Conservation (phyloP, 1,140 invertebrate species). For the Hyposmocoma kahamanoa region DNA sequence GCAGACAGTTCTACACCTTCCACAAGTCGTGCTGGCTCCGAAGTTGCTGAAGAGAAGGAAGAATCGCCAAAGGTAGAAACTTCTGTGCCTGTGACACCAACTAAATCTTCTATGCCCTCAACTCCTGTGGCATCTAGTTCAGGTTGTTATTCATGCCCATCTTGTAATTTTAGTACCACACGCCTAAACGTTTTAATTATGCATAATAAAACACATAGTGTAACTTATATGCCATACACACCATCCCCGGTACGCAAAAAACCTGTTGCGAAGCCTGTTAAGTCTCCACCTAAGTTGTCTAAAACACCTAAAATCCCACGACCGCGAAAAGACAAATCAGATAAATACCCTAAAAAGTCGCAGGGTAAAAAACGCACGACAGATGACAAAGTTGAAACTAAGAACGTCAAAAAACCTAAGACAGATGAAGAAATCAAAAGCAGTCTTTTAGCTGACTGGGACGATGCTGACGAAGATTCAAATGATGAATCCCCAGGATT, state of each 20-base stretch:
- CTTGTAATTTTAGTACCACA: conserved; percentile 78
- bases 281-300: conserved; percentile 35
- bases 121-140: conserved; percentile 33
- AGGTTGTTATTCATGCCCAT: conserved; percentile 76
- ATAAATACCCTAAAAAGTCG: conserved; percentile 30
- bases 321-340: conserved; percentile 42
- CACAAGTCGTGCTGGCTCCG: conserved; percentile 38
- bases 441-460: conserved; percentile 70
- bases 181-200: conserved; percentile 81
- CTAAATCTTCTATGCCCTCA: conserved; percentile 27
- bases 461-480: conserved; percentile 60
- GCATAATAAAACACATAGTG: conserved; percentile 78
- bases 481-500: conserved; percentile 45
- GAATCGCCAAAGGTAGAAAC: conserved; percentile 12
- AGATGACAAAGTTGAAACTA: conserved; percentile 28
- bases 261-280: conserved; percentile 25
- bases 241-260: conserved; percentile 58
- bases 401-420: conserved; percentile 57
- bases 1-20: conserved; percentile 40
- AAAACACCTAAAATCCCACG: conserved; percentile 46
- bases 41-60: conserved; percentile 17
- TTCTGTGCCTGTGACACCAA: conserved; percentile 15
- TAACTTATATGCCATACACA: conserved; percentile 58
- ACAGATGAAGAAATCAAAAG: conserved; percentile 71
- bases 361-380: conserved; percentile 38